Evolutionary conservation across 2,888 invertebrate species (phyloP), one percentile per base, ranked within the genome.

Genomic region (Noctua janthina): DNA sequence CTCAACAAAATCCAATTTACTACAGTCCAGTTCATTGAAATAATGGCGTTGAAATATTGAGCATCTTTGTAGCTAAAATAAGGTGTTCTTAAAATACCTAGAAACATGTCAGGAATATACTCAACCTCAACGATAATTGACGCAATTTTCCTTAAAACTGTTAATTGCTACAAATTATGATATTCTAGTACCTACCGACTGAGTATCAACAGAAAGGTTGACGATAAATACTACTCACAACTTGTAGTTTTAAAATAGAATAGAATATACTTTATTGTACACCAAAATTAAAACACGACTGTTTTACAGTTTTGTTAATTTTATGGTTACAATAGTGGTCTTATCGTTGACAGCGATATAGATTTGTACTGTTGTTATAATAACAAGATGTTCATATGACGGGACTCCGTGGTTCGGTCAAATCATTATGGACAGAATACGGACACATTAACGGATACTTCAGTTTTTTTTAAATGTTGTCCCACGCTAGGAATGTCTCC

Each of bases 41-140:
- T 39, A 73, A 73, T 68, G 29, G 43, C 13, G 11, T 39, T 56
- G 2, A 70, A 71, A 74, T 79, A 78, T 70, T 74, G 17, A 43
- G 20, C 35, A 4, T 56, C 20, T 79, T 67, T 20, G 23, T 23
- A 20, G 54, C 17, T 1, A 6, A 43, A 43, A 78, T 56, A 35
- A 20, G 15, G 7, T 62, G 0, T 46, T 75, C 29, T 39, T 46
- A 46, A 46, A 8, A 62, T 51, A 35, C 35, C 4, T 64, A 35
- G 35, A 49, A 13, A 35, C 0, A 23, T 49, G 35, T 43, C 49
- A 51, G 1, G 43, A 59, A 59, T 74, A 59, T n/a, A 51, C 20
- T 67, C 2, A 73, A 39, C 29, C 8, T 67, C 10, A 56, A 29
- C 20, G 17, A 56, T 39, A 17, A 35, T 78, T 51, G 15, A 67